A percentile compares a stretch with the other conserved stretches of the same genome.
phyloP scores from a whole-genome alignment of 2,113 vertebrate species.

The Calidris pugnax region DNA sequence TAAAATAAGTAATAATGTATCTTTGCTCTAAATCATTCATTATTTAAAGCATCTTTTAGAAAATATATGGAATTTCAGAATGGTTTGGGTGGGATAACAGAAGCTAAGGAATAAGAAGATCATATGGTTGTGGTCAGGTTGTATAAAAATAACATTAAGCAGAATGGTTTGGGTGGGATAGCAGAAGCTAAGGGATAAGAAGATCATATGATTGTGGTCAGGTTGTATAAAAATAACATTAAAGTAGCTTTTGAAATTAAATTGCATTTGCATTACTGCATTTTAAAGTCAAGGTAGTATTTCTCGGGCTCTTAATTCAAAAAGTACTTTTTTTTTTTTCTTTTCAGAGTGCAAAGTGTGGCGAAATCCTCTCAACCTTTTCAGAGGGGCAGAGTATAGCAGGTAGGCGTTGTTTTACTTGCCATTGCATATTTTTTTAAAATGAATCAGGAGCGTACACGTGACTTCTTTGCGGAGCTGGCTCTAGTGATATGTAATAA shows the following conservation, averaged over 20 bases:
- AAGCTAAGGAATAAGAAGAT: background rate
- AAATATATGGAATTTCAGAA: background rate
- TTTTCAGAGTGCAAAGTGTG: conserved; percentile 94
- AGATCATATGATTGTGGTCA: background rate
- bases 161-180: no score
- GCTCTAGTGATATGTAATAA: background rate
- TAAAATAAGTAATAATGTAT: background rate
- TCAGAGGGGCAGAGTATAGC: conserved; percentile 97
- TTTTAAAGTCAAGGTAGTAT: background rate
- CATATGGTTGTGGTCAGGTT: background rate
- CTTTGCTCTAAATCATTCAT: background rate
- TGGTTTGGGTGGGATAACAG: background rate
- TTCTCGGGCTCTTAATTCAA: background rate
- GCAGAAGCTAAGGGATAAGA: background rate
- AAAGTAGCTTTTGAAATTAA: background rate
- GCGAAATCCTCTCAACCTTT: conserved; percentile 97
- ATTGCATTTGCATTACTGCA: background rate
- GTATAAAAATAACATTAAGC: background rate
- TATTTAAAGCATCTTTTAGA: background rate
- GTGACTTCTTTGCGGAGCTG: background rate
- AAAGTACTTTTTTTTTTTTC: background rate
- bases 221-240: background rate
- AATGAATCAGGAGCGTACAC: background rate
- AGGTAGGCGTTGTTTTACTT: conserved; percentile 78
- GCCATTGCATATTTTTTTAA: background rate